Base-by-base conservation (phyloP, 2,888 invertebrate genomes). In the Lathronympha strigana region DNA sequence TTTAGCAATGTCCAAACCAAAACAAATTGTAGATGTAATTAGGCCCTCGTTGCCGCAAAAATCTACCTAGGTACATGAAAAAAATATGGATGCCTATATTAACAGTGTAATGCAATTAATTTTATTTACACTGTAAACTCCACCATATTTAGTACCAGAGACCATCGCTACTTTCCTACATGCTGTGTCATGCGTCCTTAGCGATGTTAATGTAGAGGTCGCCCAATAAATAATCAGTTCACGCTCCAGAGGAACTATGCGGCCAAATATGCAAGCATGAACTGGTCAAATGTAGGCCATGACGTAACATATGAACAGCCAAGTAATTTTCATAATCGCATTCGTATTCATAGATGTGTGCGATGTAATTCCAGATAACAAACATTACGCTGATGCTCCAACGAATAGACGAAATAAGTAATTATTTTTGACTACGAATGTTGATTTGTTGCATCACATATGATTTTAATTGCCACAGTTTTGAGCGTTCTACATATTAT, bases 241-340 rank as follows among this genome's bases (percentile, higher is more conserved):
- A 86, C 82, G 84, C 82, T 81, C 76, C 76, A 81, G 76, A 78
- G 75, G 79, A 80, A 77, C 69, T 74, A 77, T 76, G 54, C 15
- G 47, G 47, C 60, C 66, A 54, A 66, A 66, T 64, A 77, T 77
- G 73, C 76, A 69, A 68, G 70, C 73, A 71, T 75, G 70, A 53
- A 54, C 54, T 61, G 73, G 70, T 72, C 68, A 69, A 75, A 84
- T 80, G 77, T 86, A 77, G 86, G 87, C 79, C 86, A 45, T 87
- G 79, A 87, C 79, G 87, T 86, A 87, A 88, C 80, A 79, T 73
- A 81, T 79, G 79, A 83, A 84, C 82, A 82, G 74, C 74, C 75
- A 79, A 77, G 79, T 82, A 80, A 79, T 85, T 83, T 86, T 84
- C 82, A 85, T 86, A 86, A 84, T 82, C 76, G 73, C 79, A 82